A percentile compares a stretch with the other conserved stretches of the same genome.
Conservation (phyloP, 2,797 vertebrate species). For the Perodicticus potto region DNA sequence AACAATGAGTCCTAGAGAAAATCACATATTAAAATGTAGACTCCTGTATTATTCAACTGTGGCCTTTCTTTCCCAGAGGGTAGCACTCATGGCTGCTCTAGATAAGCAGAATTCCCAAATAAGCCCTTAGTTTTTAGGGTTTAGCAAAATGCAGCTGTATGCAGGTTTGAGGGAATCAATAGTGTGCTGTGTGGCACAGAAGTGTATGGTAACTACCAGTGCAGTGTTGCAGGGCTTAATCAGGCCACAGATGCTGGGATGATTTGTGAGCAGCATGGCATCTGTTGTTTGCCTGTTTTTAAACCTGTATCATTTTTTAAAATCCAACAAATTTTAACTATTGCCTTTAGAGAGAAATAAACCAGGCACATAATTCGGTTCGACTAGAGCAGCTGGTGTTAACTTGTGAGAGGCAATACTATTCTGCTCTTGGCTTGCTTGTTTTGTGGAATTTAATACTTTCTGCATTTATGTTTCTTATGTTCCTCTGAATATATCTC, state of each 20-base stretch:
- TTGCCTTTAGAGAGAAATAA: background rate
- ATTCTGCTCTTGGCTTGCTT: background rate
- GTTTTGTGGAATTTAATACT: slow-evolving; percentile 34
- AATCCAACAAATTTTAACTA: background rate
- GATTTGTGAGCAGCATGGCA: slow-evolving; percentile 41
- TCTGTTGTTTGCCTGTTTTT: slow-evolving; percentile 49
- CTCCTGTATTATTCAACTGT: background rate
- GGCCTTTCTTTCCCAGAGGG: background rate
- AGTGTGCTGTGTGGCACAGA: background rate
- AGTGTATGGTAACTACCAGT: background rate
- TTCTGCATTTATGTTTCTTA: slow-evolving; percentile 52
- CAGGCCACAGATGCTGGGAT: background rate
- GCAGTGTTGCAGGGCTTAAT: background rate
- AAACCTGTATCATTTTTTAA: background rate
- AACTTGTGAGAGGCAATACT: slow-evolving; percentile 13
- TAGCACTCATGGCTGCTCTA: background rate
- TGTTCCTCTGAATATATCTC: slow-evolving; percentile 72
- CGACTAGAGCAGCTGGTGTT: background rate
- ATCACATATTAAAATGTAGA: background rate
- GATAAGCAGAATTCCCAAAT: background rate
- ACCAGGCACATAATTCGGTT: background rate
- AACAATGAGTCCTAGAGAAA: slow-evolving; percentile 17
- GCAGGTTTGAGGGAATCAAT: background rate
- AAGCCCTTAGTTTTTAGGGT: background rate
- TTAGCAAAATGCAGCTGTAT: background rate